phyloP scores from a whole-genome alignment of 2,797 vertebrate species.

The Varecia variegata region DNA sequence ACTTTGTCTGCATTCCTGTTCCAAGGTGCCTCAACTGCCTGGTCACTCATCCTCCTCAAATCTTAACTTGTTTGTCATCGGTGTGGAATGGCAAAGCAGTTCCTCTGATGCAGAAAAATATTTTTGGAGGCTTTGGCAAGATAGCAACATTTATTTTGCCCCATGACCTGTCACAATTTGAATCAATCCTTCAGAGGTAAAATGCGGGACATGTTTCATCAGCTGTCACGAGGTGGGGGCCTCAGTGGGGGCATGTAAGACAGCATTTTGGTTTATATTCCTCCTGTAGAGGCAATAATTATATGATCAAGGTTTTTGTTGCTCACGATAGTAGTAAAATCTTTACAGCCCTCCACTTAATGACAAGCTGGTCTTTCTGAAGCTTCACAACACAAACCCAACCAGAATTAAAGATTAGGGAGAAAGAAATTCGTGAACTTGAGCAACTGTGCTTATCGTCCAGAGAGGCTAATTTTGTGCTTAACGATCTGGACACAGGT shows the following conservation, averaged over 20 bases:
- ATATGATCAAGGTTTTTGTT: conserved; percentile 24
- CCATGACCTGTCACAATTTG: conserved; percentile 10
- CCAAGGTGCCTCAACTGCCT: neutral
- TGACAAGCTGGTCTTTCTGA: neutral
- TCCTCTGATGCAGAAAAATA: conserved; percentile 34
- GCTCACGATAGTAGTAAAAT: conserved; percentile 17
- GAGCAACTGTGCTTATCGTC: neutral
- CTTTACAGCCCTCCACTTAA: neutral
- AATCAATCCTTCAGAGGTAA: neutral
- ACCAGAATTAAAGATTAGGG: neutral
- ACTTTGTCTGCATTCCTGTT: neutral
- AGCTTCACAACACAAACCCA: neutral
- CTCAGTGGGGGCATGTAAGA: neutral
- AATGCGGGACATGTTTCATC: conserved; percentile 20
- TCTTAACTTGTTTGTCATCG: neutral
- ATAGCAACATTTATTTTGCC: neutral
- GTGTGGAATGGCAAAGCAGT: neutral
- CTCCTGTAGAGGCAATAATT: conserved; percentile 6
- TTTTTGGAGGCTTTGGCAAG: neutral
- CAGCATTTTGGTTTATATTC: conserved; percentile 33
- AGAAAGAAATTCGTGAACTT: conserved; percentile 35
- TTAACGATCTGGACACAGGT: conserved; percentile 38
- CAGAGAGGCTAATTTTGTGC: conserved; percentile 42
- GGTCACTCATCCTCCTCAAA: neutral
- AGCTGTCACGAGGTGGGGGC: neutral